Conservation (phyloP, 1,140 invertebrate species). For the Paraescarpia echinospica region DNA sequence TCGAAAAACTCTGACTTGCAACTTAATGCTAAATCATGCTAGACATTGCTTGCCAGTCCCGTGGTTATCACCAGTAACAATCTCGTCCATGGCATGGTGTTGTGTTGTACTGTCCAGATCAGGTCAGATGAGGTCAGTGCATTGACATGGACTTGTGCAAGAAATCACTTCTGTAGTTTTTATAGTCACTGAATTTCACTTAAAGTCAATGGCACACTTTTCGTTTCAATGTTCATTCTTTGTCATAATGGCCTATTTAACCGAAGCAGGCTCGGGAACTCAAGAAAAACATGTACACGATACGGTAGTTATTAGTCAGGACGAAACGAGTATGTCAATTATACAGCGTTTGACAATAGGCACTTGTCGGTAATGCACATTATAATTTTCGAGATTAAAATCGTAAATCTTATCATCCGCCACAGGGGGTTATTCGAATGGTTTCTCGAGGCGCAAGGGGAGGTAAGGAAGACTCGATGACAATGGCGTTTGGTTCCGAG, state of each 20-base stretch:
- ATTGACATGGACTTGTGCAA: neutral
- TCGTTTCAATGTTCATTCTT: neutral
- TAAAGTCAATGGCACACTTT: neutral
- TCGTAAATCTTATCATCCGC: neutral
- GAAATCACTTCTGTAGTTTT: neutral
- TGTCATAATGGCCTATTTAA: neutral
- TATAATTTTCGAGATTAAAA: neutral
- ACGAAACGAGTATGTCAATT: neutral
- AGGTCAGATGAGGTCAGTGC: too few species aligned
- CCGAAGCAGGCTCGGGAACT: neutral
- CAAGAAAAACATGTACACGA: neutral
- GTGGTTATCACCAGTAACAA: neutral
- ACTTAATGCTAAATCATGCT: neutral
- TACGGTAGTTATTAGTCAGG: neutral
- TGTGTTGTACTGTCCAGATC: neutral
- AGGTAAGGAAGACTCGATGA: neutral
- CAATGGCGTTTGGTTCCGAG: neutral
- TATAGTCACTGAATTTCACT: neutral
- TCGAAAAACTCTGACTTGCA: neutral
- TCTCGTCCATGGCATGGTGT: neutral
- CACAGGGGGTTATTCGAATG: neutral
- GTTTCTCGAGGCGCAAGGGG: neutral
- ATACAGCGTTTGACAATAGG: neutral
- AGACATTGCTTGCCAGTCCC: neutral
- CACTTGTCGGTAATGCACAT: neutral